Evolutionary conservation across 2,888 invertebrate species (phyloP).

Genomic region (Tupiocoris notatus): DNA sequence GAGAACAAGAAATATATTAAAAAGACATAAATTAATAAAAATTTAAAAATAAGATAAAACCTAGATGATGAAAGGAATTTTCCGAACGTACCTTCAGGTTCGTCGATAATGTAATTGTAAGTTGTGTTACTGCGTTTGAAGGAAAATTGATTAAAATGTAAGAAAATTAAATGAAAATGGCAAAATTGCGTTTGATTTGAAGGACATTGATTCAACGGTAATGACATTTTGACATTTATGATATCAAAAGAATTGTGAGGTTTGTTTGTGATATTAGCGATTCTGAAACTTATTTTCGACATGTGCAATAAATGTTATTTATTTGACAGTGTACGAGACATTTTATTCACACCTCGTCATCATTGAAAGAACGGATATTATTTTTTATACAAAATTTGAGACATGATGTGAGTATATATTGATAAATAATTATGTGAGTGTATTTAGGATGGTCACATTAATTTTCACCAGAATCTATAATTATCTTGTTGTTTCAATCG

Average conservation of each 20-base stretch:
- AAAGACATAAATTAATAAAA: neutral
- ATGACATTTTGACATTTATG: neutral
- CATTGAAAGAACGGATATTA: too few relatives aligned
- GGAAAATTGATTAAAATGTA: neutral
- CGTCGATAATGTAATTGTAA: neutral
- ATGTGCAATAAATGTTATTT: constrained; percentile 39
- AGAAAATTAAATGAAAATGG: neutral
- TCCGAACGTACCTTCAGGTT: neutral
- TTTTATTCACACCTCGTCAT: too few relatives aligned
- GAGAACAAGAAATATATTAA: neutral
- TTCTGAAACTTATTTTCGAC: constrained; percentile 38
- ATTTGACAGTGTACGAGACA: constrained; percentile 15
- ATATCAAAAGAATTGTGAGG: constrained; percentile 35
- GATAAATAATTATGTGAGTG: too few relatives aligned
- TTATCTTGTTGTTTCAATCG: too few relatives aligned
- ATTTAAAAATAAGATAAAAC: neutral
- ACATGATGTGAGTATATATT: too few relatives aligned
- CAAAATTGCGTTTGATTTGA: constrained; percentile 11
- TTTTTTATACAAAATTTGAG: too few relatives aligned
- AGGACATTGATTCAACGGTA: constrained; percentile 9
- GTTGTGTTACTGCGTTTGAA: neutral
- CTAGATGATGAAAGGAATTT: too few relatives aligned
- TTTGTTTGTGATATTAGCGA: constrained; percentile 38
- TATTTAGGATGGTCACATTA: too few relatives aligned
- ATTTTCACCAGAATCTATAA: too few relatives aligned